phyloP scores from a whole-genome alignment of 2,888 invertebrate genomes.

The Cephalotes varians region DNA sequence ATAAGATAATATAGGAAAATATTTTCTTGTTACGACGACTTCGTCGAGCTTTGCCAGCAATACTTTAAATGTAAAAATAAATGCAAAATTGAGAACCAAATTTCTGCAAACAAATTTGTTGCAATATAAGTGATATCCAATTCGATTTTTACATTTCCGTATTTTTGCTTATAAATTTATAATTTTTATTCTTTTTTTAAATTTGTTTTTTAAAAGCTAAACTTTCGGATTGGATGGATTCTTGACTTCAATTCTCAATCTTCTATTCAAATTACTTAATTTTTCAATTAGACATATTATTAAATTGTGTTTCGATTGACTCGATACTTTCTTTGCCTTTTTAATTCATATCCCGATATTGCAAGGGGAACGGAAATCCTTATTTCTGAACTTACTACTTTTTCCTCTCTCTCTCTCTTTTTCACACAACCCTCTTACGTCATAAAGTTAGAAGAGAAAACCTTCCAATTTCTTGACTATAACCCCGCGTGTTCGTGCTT shows the following conservation, averaged over 20 bases:
- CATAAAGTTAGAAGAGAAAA: constrained; percentile 41
- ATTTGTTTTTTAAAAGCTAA: not conserved
- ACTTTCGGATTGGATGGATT: not conserved
- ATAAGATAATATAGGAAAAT: not conserved
- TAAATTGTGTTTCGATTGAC: constrained; percentile 1
- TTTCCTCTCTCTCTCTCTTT: constrained; percentile 29
- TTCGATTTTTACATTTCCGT: not conserved
- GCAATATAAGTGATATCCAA: not conserved
- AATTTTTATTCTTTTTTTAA: too few relatives aligned
- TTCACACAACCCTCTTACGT: constrained; percentile 11
- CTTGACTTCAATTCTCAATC: not conserved
- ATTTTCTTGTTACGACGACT: constrained; percentile 15
- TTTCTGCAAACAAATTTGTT: not conserved
- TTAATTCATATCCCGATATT: constrained; percentile 45
- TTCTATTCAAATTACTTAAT: not conserved
- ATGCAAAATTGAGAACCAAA: not conserved
- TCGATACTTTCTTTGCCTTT: constrained; percentile 34
- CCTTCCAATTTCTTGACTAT: constrained; percentile 10
- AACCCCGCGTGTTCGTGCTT: constrained; percentile 28
- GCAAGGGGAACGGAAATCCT: not conserved
- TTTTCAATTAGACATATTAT: constrained; percentile 19
- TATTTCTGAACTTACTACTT: constrained; percentile 49
- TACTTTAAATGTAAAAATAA: not conserved
- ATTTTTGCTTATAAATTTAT: not conserved
- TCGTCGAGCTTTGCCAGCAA: not conserved